Evolutionary conservation across 2,888 invertebrate genomes (phyloP).

Genomic region (Pandemis corylana): DNA sequence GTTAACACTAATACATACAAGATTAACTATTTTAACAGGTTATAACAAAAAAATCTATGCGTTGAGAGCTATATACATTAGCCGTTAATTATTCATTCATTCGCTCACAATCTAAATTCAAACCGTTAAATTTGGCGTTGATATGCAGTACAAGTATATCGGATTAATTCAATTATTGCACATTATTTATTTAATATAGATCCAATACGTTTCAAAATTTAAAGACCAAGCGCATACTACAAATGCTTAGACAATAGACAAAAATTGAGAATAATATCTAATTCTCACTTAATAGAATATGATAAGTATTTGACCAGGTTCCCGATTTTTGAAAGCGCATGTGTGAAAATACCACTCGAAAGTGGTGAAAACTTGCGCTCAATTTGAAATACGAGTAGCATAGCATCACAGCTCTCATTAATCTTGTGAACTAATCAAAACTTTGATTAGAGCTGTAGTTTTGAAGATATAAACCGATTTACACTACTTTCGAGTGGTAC

Average conservation of each 20-base stretch:
- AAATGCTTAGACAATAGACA: background rate
- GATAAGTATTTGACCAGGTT: background rate
- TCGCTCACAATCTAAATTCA: conserved; percentile 51
- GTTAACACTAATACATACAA: conserved; percentile 79
- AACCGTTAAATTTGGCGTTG: conserved; percentile 77
- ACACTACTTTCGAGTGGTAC: too few relatives aligned
- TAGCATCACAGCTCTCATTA: too few relatives aligned
- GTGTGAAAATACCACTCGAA: too few relatives aligned
- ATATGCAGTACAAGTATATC: conserved; percentile 73
- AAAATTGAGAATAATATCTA: background rate
- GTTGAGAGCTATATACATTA: conserved; percentile 67
- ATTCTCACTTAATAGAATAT: background rate
- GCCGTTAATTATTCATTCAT: conserved; percentile 41
- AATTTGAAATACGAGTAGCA: too few relatives aligned
- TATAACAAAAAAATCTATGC: conserved; percentile 72
- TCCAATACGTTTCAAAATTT: conserved; percentile 49
- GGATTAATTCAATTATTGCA: conserved; percentile 74
- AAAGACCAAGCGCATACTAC: conserved; percentile 20
- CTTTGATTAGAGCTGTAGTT: too few relatives aligned
- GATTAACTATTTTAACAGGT: conserved; percentile 78
- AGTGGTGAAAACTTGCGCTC: too few relatives aligned
- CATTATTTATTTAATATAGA: conserved; percentile 59
- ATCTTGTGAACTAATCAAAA: too few relatives aligned
- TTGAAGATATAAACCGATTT: too few relatives aligned
- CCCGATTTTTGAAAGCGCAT: too few relatives aligned